Evolutionary conservation across 64 coral and sea anemone species (phyloP).

Genomic region (Montipora cactus): DNA sequence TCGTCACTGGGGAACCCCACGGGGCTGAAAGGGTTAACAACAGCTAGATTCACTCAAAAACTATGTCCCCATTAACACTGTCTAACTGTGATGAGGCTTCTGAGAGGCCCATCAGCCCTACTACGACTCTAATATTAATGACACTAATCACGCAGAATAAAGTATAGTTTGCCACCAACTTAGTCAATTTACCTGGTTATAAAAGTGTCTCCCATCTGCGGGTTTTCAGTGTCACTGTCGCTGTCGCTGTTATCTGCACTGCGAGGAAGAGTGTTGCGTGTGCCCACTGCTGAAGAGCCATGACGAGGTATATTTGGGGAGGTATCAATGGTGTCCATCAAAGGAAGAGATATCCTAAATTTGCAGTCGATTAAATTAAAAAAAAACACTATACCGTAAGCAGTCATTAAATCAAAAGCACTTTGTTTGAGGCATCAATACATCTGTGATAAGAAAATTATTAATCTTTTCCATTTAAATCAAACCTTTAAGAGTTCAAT

Average conservation of each 20-base stretch:
- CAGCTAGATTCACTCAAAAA: too few relatives aligned
- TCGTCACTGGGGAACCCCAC: too few relatives aligned
- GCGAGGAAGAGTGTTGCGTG: not conserved
- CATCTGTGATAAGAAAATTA: too few relatives aligned
- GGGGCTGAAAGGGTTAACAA: too few relatives aligned
- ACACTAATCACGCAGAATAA: not conserved
- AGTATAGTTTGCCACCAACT: not conserved
- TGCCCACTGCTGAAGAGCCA: not conserved
- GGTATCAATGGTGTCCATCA: slow-evolving; percentile 54
- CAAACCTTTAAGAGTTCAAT: not conserved
- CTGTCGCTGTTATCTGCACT: slow-evolving; percentile 53
- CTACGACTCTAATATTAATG: not conserved
- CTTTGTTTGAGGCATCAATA: not conserved
- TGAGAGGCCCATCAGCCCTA: too few relatives aligned
- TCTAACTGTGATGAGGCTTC: too few relatives aligned
- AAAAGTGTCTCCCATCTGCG: slow-evolving; percentile 58
- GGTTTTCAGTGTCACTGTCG: slow-evolving; percentile 51
- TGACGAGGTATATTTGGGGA: slow-evolving; percentile 14
- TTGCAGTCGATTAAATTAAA: not conserved
- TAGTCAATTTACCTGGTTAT: slow-evolving; percentile 48
- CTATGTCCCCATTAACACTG: too few relatives aligned
- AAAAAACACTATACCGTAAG: not conserved
- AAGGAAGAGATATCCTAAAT: slow-evolving; percentile 64
- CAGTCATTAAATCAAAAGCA: not conserved
- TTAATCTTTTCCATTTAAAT: not conserved